Evolutionary conservation across 92 coral and sea anemone genomes (phyloP).

Genomic region (Porites evermanni): DNA sequence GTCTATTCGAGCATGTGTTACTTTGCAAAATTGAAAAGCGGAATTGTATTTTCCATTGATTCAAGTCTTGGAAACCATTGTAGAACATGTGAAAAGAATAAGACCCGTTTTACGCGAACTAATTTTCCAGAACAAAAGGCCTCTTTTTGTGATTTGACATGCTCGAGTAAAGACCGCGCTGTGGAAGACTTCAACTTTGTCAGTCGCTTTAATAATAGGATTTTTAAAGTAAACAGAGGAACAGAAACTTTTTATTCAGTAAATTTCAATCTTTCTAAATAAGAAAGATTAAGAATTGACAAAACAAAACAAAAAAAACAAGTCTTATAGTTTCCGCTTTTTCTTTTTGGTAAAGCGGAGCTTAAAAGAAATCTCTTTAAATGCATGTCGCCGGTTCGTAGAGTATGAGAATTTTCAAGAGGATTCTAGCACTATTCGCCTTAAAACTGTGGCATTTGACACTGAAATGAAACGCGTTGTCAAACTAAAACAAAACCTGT

Average conservation of each 20-base stretch:
- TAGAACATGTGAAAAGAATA: constrained; percentile 29
- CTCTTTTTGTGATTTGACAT: constrained; percentile 30
- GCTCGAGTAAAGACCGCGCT: constrained; percentile 21
- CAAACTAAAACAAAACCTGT: neutral
- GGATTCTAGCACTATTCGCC: neutral
- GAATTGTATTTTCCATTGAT: constrained; percentile 7
- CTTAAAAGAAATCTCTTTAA: neutral
- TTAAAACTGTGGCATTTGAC: neutral
- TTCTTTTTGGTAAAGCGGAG: neutral
- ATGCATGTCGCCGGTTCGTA: neutral
- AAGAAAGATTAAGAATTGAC: neutral
- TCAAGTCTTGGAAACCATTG: constrained; percentile 40
- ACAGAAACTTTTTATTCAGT: neutral
- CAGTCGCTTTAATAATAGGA: constrained; percentile 32
- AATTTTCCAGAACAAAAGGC: constrained; percentile 35
- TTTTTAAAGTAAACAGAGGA: constrained; percentile 31
- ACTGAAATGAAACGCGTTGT: neutral
- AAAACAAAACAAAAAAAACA: neutral
- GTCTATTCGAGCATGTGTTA: constrained; percentile 35
- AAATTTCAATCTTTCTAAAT: constrained; percentile 25
- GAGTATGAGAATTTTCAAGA: neutral
- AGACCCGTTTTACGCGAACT: constrained; percentile 26
- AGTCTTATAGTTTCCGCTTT: neutral
- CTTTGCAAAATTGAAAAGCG: constrained; percentile 26
- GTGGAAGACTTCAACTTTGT: constrained; percentile 14